A percentile compares a stretch with the other conserved stretches of the same genome.
Evolutionary conservation across 2,113 vertebrate genomes (phyloP).

Genomic region (Anser brachyrhynchus): DNA sequence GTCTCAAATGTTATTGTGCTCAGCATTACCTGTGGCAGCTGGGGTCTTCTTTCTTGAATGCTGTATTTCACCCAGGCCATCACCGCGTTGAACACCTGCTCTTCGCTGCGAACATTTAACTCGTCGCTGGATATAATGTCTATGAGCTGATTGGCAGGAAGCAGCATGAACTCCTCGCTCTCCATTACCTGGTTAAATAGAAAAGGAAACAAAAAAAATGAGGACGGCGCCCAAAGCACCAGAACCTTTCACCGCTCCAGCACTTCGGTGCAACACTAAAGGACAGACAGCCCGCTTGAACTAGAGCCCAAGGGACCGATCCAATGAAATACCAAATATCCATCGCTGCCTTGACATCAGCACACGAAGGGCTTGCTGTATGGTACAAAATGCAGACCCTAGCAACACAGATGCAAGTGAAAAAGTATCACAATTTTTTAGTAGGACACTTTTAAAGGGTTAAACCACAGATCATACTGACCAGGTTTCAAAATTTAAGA

Average conservation of each 20-base stretch:
- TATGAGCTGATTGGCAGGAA: conserved; percentile 97
- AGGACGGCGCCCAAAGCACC: neutral
- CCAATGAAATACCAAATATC: neutral
- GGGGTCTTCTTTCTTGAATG: conserved; percentile 95
- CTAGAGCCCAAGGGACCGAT: neutral
- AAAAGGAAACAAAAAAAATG: neutral
- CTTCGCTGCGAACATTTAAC: conserved; percentile 96
- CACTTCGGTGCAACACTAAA: neutral
- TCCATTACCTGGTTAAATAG: conserved; percentile 90
- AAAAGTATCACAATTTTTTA: neutral
- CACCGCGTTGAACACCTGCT: conserved; percentile 97
- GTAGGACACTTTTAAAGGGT: neutral
- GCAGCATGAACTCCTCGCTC: conserved; percentile 98
- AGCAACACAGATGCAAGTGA: neutral
- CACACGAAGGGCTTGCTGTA: neutral
- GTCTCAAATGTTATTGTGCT: neutral
- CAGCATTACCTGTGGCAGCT: conserved; percentile 89
- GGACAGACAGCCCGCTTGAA: neutral
- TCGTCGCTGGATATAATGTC: conserved; percentile 99
- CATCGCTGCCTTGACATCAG: neutral
- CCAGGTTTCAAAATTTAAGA: neutral
- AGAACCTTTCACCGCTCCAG: neutral
- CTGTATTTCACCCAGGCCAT: conserved; percentile 99
- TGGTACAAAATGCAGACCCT: neutral
- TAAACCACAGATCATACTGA: neutral